Percentiles rank a stretch among this genome's conserved stretches.
Evolutionary conservation across 2,888 invertebrate genomes (phyloP).

Genomic region (Hypsopygia costalis): DNA sequence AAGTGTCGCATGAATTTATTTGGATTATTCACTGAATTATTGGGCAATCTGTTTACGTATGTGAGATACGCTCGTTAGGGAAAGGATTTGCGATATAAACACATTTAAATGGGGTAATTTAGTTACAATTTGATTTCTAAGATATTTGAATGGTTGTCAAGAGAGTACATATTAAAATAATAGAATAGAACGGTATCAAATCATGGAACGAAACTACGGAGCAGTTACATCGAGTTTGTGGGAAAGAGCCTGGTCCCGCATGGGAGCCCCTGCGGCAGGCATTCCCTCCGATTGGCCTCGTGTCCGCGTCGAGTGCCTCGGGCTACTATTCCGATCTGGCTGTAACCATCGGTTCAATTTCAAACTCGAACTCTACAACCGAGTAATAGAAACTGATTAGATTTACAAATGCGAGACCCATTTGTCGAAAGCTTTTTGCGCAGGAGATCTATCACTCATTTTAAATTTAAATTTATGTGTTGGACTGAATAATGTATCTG

Average conservation of each 20-base stretch:
- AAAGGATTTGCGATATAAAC: neutral
- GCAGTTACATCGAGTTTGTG: constrained; percentile 52
- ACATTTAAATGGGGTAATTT: neutral
- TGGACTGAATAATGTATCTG: neutral
- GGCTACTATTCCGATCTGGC: constrained; percentile 49
- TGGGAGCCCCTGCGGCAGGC: constrained; percentile 60
- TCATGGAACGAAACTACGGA: constrained; percentile 10
- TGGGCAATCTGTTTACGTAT: constrained; percentile 46
- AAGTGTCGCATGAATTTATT: constrained; percentile 43
- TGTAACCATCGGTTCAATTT: constrained; percentile 48
- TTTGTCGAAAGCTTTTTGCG: constrained; percentile 3
- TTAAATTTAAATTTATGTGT: constrained; percentile 1
- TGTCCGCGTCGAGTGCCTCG: constrained; percentile 41
- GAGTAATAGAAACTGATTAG: constrained; percentile 6
- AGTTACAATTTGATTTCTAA: neutral
- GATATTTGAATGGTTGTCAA: neutral
- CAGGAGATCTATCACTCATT: neutral
- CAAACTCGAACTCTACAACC: constrained; percentile 6
- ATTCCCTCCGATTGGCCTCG: constrained; percentile 57
- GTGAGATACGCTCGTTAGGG: constrained; percentile 27
- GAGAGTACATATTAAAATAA: constrained; percentile 6
- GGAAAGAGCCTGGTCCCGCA: constrained; percentile 52
- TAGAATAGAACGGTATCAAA: constrained; percentile 12
- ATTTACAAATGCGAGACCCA: constrained; percentile 2
- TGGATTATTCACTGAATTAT: constrained; percentile 35